These are phyloP conservation scores for Nymphalis urticae DNA, from an alignment of 2,888 invertebrate species.

Conservation along the genomic window DNA sequence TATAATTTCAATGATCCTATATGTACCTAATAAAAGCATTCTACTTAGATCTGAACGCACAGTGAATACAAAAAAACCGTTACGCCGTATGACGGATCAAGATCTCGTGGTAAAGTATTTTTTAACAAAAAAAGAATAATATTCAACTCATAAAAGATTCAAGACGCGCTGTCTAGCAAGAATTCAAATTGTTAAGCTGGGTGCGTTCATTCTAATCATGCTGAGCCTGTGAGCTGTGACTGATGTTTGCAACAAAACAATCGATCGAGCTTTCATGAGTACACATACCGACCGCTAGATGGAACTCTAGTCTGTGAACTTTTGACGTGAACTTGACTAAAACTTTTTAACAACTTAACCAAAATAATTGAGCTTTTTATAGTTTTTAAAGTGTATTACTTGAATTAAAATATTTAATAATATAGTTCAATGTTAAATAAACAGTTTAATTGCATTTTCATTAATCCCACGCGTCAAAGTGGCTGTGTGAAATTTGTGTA, in stretches of 20 bases:
- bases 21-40: constrained; percentile 5
- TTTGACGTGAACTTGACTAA: constrained; percentile 80
- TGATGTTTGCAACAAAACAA: constrained; percentile 53
- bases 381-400: constrained; percentile 67
- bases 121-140: constrained; percentile 55
- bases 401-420: constrained; percentile 46
- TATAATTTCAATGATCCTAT: neutral
- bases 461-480: constrained; percentile 23
- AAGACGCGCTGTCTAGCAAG: constrained; percentile 42
- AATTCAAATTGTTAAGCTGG: constrained; percentile 50
- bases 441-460: constrained; percentile 44
- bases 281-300: constrained; percentile 68
- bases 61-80: constrained; percentile 43
- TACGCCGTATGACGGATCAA: constrained; percentile 55
- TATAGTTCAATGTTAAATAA: constrained; percentile 22
- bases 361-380: constrained; percentile 76
- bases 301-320: constrained; percentile 70
- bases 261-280: constrained; percentile 68
- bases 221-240: constrained; percentile 33
- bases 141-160: constrained; percentile 53
- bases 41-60: constrained; percentile 41
- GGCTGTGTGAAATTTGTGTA: constrained; percentile 22
- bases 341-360: constrained; percentile 76
- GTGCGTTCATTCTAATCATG: constrained; percentile 50
- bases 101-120: constrained; percentile 62